Base-by-base conservation (phyloP, 2,113 vertebrate genomes). In the Gnathonemus longibarbis region DNA sequence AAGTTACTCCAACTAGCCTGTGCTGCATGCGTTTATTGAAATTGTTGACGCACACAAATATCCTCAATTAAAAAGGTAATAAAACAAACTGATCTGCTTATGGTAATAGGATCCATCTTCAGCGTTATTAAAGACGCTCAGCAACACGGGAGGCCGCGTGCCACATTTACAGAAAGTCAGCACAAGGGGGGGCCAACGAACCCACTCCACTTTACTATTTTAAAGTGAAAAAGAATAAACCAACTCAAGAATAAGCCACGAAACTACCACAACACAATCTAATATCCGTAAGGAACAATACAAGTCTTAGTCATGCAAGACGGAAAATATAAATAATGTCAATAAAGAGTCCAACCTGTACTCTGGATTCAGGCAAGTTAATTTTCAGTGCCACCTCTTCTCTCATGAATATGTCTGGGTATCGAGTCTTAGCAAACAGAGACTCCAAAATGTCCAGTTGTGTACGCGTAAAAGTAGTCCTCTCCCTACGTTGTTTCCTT, bases 311-410 rank as follows among this genome's bases (percentile, higher is more conserved):
- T n/a, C 7, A 31, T 56, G 31, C 13, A 5, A 17, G 27, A 15
- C 9, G 15, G 10, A 52, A 21, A 45, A 31, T 45, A 19, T 35
- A 24, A 90, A 17, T 53, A 27, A 66, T 58, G 35, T 21, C 15
- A 49, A 4, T 35, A 89, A 21, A 45, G 19, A 21, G 15, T 49
- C 91, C 77, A 91, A 99, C 98, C 98, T 99, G 98, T 19, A 99
- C 98, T 93, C 98, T 93, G 39, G 98, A 99, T 93, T 99, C 98
- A 0, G 98, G 98, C 92, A 99, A 94, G 93, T 99, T 99, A 94
- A 99, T 99, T 92, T 99, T 99, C 92, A 99, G 96, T 19, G 98
- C 98, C 13, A 99, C 98, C 91, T 99, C 98, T 91, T 99, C 98
- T 0, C 98, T 91, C 98, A 99, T 99, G 94, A 99, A 99, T 93